Evolutionary conservation across 2,797 vertebrate genomes (phyloP), one percentile per base, ranked within the genome.

Genomic region (Bradypus variegatus): DNA sequence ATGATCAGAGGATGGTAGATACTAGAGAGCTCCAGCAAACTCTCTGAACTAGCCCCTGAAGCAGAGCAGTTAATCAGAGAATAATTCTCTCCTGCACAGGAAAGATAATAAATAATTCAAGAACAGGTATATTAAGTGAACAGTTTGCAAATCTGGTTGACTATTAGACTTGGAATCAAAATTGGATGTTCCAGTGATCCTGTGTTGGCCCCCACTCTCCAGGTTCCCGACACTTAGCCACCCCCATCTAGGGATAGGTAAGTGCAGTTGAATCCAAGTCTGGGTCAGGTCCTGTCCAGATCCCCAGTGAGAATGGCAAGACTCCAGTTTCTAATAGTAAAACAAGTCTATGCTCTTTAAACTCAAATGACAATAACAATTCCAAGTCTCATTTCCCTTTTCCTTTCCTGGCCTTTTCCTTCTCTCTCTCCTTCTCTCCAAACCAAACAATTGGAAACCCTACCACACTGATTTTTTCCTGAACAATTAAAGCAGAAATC

Each of bases 31-130:
- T 62, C 72, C 72, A 25, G 41, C 29, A 31, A 45, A 45, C 45
- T 79, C 75, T 65, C 48, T 78, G 86, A 83, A 50, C 53, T 73
- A 75, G 45, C 21, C 50, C 45, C 73, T 53, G 79, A 38, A 84
- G 82, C 88, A 55, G 67, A 67, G 38, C 41, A 60, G 80, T 80
- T 76, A 69, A 86, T 80, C 53, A 67, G 69, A 38, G 87, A 84
- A 84, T 38, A 11, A 70, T 88, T 79, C 83, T 64, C 70, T 65
- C 50, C 91, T 50, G 8, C 86, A 77, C 2, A 18, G 60, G 76
- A 73, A 29, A 88, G 70, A n/a, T 73, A 86, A 90, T 82, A 89
- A 89, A 82, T 87, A 95, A 93, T 86, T 88, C 73, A 94, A 72
- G 69, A 91, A 75, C 25, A 64, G 73, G 69, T 12, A 89, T 15